A percentile compares a stretch with the other conserved stretches of the same genome.
Evolutionary conservation across 2,113 vertebrate species (phyloP).

Genomic region (Corythornis cristatus): DNA sequence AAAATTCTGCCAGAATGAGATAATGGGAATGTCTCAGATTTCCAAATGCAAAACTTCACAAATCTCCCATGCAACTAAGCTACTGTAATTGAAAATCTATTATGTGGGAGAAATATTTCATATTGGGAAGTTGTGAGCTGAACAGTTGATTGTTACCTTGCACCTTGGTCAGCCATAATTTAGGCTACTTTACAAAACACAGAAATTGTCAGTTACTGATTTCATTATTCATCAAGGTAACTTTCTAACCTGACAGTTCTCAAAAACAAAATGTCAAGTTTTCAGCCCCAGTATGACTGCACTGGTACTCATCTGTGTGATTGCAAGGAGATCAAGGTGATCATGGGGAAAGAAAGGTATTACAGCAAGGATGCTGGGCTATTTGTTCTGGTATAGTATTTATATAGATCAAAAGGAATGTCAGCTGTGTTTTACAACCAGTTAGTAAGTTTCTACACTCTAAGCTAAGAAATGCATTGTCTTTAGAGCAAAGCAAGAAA

Average conservation of each 20-base stretch:
- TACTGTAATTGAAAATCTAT: constrained; percentile 36
- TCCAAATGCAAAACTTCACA: constrained; percentile 18
- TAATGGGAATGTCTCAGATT: constrained; percentile 27
- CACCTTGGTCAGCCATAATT: not conserved
- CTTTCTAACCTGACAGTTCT: not conserved
- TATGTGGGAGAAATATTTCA: constrained; percentile 33
- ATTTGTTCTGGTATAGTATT: not conserved
- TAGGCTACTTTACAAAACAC: not conserved
- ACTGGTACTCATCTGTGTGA: not conserved
- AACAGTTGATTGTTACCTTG: constrained; percentile 3
- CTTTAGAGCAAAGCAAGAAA: not conserved
- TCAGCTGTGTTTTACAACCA: not conserved
- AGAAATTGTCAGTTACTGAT: not conserved
- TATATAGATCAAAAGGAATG: not conserved
- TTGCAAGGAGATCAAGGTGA: not conserved
- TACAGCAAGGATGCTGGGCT: not conserved
- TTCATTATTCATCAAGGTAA: not conserved
- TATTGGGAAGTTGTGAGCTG: not conserved
- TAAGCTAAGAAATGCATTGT: not conserved
- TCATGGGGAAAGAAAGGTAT: not conserved
- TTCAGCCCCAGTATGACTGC: not conserved
- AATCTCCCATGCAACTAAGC: not conserved
- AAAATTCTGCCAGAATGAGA: constrained; percentile 15
- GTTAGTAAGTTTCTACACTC: not conserved
- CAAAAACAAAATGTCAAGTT: not conserved